phyloP scores from a whole-genome alignment of 1,140 invertebrate species.

The Lepidurus packardi region DNA sequence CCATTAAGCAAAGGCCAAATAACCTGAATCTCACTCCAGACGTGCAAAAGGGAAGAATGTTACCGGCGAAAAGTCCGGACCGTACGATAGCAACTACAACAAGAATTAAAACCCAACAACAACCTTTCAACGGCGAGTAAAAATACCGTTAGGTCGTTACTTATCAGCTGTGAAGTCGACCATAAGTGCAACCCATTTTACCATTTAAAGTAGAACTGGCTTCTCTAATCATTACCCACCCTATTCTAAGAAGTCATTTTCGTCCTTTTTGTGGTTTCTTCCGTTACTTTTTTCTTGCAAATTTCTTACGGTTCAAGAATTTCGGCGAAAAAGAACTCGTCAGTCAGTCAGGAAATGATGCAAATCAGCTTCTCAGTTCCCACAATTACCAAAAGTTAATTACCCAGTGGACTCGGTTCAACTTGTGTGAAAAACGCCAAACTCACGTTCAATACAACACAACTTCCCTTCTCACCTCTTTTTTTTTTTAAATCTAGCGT shows the following conservation, averaged over 20 bases:
- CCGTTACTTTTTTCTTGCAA: not conserved
- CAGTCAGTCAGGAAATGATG: no score
- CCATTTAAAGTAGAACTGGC: not conserved
- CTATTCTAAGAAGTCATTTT: not conserved
- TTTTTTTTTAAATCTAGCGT: not conserved
- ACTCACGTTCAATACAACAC: not conserved
- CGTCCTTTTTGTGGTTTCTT: not conserved
- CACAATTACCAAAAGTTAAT: not conserved
- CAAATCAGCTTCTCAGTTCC: not conserved
- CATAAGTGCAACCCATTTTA: conserved; percentile 5
- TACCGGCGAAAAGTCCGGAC: not conserved
- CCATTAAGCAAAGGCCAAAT: not conserved
- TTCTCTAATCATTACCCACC: no score
- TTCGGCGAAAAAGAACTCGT: not conserved
- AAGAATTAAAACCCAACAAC: not conserved
- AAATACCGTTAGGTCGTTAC: conserved; percentile 10
- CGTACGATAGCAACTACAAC: not conserved
- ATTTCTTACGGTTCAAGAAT: not conserved
- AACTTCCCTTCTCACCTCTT: not conserved
- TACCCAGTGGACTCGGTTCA: not conserved
- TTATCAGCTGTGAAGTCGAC: conserved; percentile 14
- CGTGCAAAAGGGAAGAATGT: not conserved
- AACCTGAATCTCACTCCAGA: not conserved
- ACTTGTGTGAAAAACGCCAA: not conserved
- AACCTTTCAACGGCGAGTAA: not conserved